Conservation (phyloP, 2,113 vertebrate genomes). For the Rallus limicola region DNA sequence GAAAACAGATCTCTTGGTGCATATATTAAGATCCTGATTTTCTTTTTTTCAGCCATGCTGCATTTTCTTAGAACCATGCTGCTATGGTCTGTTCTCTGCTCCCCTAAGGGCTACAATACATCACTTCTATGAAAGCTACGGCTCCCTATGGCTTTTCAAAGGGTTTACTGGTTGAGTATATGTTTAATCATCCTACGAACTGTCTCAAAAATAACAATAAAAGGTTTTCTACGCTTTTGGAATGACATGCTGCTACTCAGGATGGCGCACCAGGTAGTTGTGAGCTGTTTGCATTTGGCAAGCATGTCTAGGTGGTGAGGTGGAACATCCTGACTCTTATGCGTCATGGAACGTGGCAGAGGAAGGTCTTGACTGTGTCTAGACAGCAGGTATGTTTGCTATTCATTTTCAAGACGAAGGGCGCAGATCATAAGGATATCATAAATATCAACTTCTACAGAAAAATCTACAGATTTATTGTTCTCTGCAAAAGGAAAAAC, state of each 20-base stretch:
- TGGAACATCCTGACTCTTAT: accelerated
- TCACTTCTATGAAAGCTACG: neutral
- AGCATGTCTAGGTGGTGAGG: neutral
- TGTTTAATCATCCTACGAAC: neutral
- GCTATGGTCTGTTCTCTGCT: neutral
- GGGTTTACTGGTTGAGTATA: neutral
- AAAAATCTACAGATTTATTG: neutral
- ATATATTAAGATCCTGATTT: conserved; percentile 8
- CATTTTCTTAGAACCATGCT: neutral
- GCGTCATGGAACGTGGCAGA: neutral
- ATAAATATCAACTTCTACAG: neutral
- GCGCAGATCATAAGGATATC: neutral
- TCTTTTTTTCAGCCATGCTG: neutral
- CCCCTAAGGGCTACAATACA: too few relatives aligned
- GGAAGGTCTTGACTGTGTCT: neutral
- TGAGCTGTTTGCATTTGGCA: neutral
- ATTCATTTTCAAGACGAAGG: neutral
- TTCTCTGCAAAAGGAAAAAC: too few relatives aligned
- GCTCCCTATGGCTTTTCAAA: neutral
- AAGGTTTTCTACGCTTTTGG: neutral
- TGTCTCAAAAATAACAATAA: neutral
- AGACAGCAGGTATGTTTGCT: neutral
- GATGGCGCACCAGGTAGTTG: neutral
- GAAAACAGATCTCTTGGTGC: neutral
- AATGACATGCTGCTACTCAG: neutral